phyloP scores from a whole-genome alignment of 2,797 vertebrate genomes.

The Calcarius lapponicus region DNA sequence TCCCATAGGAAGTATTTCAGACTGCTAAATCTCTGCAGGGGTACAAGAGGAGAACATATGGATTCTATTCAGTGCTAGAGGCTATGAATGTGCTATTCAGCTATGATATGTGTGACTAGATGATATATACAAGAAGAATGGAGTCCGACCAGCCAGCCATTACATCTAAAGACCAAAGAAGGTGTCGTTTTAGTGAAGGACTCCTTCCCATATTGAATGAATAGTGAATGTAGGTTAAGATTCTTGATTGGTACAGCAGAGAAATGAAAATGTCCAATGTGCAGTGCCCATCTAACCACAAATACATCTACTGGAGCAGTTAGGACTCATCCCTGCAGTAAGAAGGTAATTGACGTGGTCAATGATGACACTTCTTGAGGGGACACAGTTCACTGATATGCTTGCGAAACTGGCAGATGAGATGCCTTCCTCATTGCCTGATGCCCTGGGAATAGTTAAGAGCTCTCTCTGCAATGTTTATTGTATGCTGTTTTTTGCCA shows the following conservation, averaged over 20 bases:
- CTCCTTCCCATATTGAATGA: neutral
- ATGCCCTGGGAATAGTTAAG: neutral
- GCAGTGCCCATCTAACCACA: neutral
- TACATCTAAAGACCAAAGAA: neutral
- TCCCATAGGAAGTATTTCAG: neutral
- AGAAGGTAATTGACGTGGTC: neutral
- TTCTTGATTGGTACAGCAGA: neutral
- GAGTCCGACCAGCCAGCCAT: neutral
- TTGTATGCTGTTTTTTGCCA: neutral
- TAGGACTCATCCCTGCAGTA: neutral
- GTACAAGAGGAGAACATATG: neutral
- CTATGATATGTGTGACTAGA: neutral
- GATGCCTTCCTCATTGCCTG: neutral
- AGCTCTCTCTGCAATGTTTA: neutral
- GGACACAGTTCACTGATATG: rapidly evolving
- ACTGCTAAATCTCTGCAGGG: neutral
- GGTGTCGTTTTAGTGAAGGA: neutral
- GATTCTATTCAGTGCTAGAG: conserved; percentile 20
- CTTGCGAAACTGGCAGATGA: neutral
- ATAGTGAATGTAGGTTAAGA: neutral
- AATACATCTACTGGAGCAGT: neutral
- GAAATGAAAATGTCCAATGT: neutral
- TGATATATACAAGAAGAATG: neutral
- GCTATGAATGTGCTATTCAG: neutral
- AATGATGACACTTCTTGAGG: neutral